These are phyloP conservation scores for Chloropsis cyanopogon DNA, from an alignment of 2,113 vertebrate genomes.

Conservation along the genomic window DNA sequence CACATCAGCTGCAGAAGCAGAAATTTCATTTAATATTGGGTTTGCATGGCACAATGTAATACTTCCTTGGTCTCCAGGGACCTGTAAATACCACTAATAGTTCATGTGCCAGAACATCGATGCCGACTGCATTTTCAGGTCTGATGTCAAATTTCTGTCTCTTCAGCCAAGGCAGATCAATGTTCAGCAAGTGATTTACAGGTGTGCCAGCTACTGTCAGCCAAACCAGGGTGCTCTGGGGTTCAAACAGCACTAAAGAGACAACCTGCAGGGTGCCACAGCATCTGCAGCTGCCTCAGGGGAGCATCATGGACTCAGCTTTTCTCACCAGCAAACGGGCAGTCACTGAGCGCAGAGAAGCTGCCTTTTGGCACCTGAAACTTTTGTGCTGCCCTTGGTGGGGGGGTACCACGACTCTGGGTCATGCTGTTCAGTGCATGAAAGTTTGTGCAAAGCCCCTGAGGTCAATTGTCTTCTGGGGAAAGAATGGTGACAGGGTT, in stretches of 20 bases:
- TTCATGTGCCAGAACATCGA: background rate
- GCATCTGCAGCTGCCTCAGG: background rate
- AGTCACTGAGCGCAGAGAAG: background rate
- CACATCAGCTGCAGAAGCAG: background rate
- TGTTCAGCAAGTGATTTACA: constrained; percentile 47
- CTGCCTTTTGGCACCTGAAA: background rate
- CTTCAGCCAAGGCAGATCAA: constrained; percentile 28
- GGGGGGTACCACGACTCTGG: background rate
- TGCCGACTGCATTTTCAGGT: background rate
- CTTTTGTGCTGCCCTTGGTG: background rate
- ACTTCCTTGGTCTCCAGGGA: background rate
- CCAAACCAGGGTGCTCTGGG: constrained; percentile 52
- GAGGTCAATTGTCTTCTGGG: background rate
- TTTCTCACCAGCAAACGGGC: background rate
- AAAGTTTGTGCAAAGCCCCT: background rate
- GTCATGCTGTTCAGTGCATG: background rate
- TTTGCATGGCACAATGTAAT: background rate
- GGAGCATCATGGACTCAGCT: background rate
- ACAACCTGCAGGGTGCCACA: constrained; percentile 26
- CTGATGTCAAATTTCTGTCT: background rate
- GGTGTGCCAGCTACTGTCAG: constrained; percentile 46
- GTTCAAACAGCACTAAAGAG: constrained; percentile 38
- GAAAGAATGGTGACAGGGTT: background rate
- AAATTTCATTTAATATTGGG: background rate
- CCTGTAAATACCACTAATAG: background rate